Percentiles rank a stretch among this genome's conserved stretches.
phyloP scores from a whole-genome alignment of 2,888 invertebrate genomes.

The Phaonia tiefii region DNA sequence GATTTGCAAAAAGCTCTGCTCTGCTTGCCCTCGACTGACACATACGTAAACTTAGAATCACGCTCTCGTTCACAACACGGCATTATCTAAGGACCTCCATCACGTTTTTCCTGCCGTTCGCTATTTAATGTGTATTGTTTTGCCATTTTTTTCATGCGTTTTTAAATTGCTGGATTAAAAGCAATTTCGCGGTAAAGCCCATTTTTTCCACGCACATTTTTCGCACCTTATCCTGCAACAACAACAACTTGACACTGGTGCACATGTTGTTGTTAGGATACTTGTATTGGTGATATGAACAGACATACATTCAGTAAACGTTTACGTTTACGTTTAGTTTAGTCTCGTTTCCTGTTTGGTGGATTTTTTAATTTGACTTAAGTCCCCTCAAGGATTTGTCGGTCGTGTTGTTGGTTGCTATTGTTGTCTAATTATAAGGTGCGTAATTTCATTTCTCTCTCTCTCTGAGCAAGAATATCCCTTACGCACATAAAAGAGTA shows the following conservation, averaged over 20 bases:
- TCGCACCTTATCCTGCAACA: conserved; percentile 47
- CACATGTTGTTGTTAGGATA: conserved; percentile 11
- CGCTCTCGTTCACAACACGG: conserved; percentile 11
- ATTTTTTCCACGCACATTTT: conserved; percentile 78
- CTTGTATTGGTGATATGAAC: conserved; percentile 17
- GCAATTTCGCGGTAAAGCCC: conserved; percentile 78
- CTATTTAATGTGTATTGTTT: conserved; percentile 17
- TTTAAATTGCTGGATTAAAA: conserved; percentile 74
- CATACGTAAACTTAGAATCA: conserved; percentile 41
- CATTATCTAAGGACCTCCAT: conserved; percentile 51
- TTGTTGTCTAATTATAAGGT: conserved; percentile 45
- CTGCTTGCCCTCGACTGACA: conserved; percentile 56
- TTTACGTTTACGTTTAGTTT: conserved; percentile 9
- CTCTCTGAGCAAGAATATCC: conserved; percentile 17
- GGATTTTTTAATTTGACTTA: conserved; percentile 7
- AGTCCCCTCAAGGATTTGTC: not conserved
- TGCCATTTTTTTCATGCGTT: conserved; percentile 68
- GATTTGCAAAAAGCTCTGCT: conserved; percentile 54
- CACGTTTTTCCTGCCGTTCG: conserved; percentile 2
- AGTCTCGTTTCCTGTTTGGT: not conserved
- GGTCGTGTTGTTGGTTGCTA: not conserved
- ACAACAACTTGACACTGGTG: not conserved
- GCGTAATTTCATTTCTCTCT: conserved; percentile 35
- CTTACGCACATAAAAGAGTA: not conserved
- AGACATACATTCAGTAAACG: not conserved